These are phyloP conservation scores for Aplodontia rufa DNA, from an alignment of 2,113 vertebrate species.

Conservation along the genomic window DNA sequence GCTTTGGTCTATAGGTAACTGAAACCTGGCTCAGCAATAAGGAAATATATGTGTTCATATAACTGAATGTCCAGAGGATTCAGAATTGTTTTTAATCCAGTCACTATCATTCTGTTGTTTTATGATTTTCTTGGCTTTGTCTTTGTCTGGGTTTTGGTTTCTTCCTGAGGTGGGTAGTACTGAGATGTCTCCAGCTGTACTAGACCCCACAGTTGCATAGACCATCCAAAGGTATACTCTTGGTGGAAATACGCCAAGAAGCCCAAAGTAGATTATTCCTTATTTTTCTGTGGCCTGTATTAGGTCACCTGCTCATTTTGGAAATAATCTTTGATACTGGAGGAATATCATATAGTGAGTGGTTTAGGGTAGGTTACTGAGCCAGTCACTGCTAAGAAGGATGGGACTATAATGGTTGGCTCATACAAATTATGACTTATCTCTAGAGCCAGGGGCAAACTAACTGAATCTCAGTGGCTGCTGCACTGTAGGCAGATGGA, in stretches of 20 bases:
- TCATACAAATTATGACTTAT: not conserved
- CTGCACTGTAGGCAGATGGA: not conserved
- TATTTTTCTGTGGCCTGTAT: not conserved
- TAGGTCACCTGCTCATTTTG: not conserved
- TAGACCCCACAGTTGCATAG: not conserved
- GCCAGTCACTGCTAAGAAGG: not conserved
- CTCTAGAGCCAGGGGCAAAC: not conserved
- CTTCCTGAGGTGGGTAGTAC: not conserved
- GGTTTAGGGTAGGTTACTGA: not conserved
- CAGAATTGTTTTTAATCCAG: not conserved
- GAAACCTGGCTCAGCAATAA: not conserved
- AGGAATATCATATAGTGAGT: not conserved
- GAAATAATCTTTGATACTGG: not conserved
- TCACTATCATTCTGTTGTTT: not conserved
- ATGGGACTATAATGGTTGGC: not conserved
- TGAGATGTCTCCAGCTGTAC: not conserved
- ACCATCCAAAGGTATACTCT: not conserved
- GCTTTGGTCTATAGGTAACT: not conserved
- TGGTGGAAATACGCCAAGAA: not conserved
- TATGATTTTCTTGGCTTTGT: not conserved
- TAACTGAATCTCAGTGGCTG: not conserved
- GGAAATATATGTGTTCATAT: not conserved
- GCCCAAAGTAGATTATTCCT: not conserved
- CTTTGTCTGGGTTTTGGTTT: not conserved
- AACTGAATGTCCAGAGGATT: not conserved